Base-by-base conservation (phyloP, 2,797 vertebrate genomes). In the Botia kubotai region DNA sequence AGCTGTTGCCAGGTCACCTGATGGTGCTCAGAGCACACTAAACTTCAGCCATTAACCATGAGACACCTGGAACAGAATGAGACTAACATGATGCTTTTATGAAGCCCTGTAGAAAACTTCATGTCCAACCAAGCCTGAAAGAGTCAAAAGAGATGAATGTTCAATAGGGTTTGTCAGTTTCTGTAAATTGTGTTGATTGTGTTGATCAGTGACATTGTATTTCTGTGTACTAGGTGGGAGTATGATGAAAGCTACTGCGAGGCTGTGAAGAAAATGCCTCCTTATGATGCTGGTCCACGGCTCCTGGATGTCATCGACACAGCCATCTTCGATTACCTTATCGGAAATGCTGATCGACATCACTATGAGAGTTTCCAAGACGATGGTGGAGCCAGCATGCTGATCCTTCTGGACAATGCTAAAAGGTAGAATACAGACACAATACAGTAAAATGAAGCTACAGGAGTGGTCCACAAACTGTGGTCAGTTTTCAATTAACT, bases 351-450 rank as follows among this genome's bases (percentile, higher is more conserved):
- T 0, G 98, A 99, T 85, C 95, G 98, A 0, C 98, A 99, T 90
- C 97, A 99, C 93, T 99, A 99, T 1, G 98, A 99, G 93, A 99
- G 97, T 70, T 99, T 99, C 90, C 97, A 98, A 89, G 97, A 99
- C 0, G 98, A 99, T 0, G 97, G 98, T 11, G 98, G 98, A 0
- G 97, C 96, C 80, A 99, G 98, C 80, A 99, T 99, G 98, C 96
- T 99, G 75, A 99, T 99, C 87, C 95, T 99, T 62, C 92, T 99
- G 7, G 98, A 99, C 85, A 99, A 99, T 21, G 98, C 97, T 77
- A 99, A 99, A 90, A 99, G 98, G 98, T 97, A 73, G 89, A 80
- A 13, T n/a, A n/a, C n/a, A n/a, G n/a, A n/a, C n/a, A n/a, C n/a
- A n/a, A n/a, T n/a, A n/a, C n/a, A n/a, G n/a, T n/a, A n/a, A n/a